phyloP scores from a whole-genome alignment of 2,888 invertebrate species.

The Odiellus spinosus region DNA sequence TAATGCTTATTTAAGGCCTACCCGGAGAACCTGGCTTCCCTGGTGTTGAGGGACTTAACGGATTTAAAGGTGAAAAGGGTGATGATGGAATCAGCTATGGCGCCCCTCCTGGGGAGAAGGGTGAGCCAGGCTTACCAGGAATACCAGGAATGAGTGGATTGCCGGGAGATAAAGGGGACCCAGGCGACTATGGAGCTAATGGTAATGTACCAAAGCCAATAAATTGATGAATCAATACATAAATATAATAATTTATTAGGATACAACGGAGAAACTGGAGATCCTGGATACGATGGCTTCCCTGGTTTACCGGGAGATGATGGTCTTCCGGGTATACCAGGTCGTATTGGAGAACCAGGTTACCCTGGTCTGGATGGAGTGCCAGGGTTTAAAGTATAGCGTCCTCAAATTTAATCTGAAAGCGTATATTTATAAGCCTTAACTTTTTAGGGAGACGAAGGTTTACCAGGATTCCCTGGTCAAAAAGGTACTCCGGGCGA shows the following conservation, averaged over 20 bases:
- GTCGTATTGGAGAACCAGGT: slow-evolving; percentile 12
- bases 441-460: too few relatives aligned
- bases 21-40: slow-evolving; percentile 10
- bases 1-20: too few relatives aligned
- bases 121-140: slow-evolving; percentile 10
- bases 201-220: too few relatives aligned
- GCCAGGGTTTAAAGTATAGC: slow-evolving; percentile 4
- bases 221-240: too few relatives aligned
- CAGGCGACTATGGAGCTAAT: slow-evolving; percentile 6
- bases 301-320: slow-evolving; percentile 10
- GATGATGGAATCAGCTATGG: slow-evolving; percentile 8
- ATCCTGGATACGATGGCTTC: slow-evolving; percentile 7
- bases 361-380: slow-evolving; percentile 11
- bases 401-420: too few relatives aligned
- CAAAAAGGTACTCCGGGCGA: too few relatives aligned
- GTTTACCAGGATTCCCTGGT: too few relatives aligned
- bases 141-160: slow-evolving; percentile 12
- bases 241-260: slow-evolving; percentile 2
- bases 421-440: too few relatives aligned
- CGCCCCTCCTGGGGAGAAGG: neutral
- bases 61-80: slow-evolving; percentile 24
- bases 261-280: slow-evolving; percentile 7
- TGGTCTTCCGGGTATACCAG: slow-evolving; percentile 14
- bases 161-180: slow-evolving; percentile 7
- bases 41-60: slow-evolving; percentile 13